Percentiles rank a stretch among this genome's conserved stretches.
phyloP scores from a whole-genome alignment of 1,140 invertebrate species.

The Monochamus saltuarius region DNA sequence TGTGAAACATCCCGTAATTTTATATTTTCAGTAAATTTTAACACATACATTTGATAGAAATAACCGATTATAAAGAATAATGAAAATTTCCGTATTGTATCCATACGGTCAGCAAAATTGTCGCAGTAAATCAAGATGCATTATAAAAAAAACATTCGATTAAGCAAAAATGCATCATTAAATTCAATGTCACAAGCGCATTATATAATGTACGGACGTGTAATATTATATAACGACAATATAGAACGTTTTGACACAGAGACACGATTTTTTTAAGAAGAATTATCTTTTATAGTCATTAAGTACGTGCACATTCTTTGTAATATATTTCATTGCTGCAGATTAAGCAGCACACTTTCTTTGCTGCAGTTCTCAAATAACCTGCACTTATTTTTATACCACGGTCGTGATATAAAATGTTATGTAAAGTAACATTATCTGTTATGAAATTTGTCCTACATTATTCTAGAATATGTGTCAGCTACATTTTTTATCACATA shows the following conservation, averaged over 20 bases:
- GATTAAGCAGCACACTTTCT: conserved; percentile 28
- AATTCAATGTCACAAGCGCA: conserved; percentile 4
- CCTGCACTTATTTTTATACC: conserved; percentile 3
- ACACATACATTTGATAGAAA: too few species aligned
- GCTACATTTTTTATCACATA: too few species aligned
- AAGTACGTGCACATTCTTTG: conserved; percentile 17
- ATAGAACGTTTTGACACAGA: conserved; percentile 5
- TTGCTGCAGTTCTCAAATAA: conserved; percentile 33
- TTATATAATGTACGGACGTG: conserved; percentile 11
- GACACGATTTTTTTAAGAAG: conserved; percentile 14
- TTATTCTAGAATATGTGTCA: too few species aligned
- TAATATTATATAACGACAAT: conserved; percentile 11
- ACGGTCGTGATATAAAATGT: too few species aligned
- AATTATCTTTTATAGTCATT: conserved; percentile 4
- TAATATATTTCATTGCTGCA: conserved; percentile 18
- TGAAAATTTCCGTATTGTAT: too few species aligned
- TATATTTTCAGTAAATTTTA: too few species aligned
- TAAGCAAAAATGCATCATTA: conserved; percentile 8
- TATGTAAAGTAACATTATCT: too few species aligned
- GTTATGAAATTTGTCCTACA: too few species aligned
- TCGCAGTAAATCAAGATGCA: too few species aligned
- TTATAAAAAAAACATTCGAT: neutral
- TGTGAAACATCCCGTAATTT: too few species aligned
- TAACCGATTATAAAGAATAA: too few species aligned
- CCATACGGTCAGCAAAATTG: too few species aligned